These are phyloP conservation scores for Lagocephalus sceleratus DNA, from an alignment of 2,797 vertebrate species.

Conservation along the genomic window DNA sequence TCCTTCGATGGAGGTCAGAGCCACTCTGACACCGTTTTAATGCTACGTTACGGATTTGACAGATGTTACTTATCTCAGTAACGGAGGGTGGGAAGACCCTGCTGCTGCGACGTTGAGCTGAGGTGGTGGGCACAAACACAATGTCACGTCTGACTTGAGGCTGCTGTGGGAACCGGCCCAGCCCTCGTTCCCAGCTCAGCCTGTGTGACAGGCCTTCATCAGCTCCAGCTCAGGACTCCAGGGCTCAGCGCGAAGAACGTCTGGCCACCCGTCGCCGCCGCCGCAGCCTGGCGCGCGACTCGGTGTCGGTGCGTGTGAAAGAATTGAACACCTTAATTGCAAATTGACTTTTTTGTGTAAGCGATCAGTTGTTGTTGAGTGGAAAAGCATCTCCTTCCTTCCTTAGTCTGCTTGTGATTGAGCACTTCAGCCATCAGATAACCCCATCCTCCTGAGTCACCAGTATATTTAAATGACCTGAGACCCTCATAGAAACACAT, in stretches of 20 bases:
- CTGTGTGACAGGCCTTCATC: not conserved
- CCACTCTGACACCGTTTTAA: conserved; percentile 64
- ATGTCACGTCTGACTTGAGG: not conserved
- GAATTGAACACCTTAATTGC: no score
- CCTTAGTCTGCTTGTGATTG: not conserved
- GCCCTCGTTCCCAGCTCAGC: not conserved
- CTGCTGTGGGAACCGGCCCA: not conserved
- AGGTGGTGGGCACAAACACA: not conserved
- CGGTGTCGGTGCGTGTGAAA: no score
- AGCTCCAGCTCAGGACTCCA: not conserved
- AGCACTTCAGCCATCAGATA: not conserved
- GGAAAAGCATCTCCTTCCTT: no score
- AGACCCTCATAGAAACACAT: not conserved
- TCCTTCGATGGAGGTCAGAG: conserved; percentile 50
- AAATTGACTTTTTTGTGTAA: no score
- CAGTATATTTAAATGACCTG: not conserved
- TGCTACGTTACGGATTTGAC: conserved; percentile 33
- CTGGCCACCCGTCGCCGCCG: no score
- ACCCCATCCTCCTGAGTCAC: not conserved
- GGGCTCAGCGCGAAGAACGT: no score
- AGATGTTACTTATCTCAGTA: no score
- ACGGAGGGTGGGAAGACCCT: not conserved
- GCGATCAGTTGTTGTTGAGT: no score
- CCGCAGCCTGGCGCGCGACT: no score
- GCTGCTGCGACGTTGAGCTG: not conserved